Evolutionary conservation across 2,113 vertebrate genomes (phyloP).

Genomic region (Globicephala melas): DNA sequence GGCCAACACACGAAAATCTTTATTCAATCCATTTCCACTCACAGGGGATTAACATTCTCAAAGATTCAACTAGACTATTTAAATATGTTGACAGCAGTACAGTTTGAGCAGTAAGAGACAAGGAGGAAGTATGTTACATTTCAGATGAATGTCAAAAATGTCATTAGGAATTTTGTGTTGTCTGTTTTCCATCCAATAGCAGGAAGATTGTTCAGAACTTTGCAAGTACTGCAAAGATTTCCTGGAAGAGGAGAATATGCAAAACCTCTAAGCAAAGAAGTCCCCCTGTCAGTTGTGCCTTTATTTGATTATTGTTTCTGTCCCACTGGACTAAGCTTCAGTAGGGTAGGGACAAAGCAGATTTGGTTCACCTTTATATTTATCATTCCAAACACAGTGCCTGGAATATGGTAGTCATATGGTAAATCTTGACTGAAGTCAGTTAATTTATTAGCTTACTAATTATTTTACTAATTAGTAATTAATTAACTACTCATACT

Average conservation of each 20-base stretch:
- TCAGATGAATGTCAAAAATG: not conserved
- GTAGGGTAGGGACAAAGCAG: not conserved
- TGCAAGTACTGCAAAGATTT: not conserved
- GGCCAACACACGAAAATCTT: not conserved
- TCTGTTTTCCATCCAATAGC: not conserved
- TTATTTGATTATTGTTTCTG: not conserved
- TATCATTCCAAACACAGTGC: not conserved
- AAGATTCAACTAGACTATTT: not conserved
- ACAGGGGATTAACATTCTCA: not conserved
- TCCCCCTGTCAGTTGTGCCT: accelerated
- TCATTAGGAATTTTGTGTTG: not conserved
- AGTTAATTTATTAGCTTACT: not conserved
- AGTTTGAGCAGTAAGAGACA: not conserved
- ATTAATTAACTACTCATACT: not conserved
- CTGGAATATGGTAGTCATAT: not conserved
- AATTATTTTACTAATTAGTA: not conserved
- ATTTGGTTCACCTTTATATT: not conserved
- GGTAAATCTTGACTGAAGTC: not conserved
- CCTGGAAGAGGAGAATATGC: not conserved
- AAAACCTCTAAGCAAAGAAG: not conserved
- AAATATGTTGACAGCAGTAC: not conserved
- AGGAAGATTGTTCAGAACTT: not conserved
- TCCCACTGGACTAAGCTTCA: not conserved
- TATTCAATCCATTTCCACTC: not conserved
- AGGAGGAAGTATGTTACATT: not conserved